These are phyloP conservation scores for Bucorvus abyssinicus DNA, from an alignment of 2,797 vertebrate species.

Conservation along the genomic window DNA sequence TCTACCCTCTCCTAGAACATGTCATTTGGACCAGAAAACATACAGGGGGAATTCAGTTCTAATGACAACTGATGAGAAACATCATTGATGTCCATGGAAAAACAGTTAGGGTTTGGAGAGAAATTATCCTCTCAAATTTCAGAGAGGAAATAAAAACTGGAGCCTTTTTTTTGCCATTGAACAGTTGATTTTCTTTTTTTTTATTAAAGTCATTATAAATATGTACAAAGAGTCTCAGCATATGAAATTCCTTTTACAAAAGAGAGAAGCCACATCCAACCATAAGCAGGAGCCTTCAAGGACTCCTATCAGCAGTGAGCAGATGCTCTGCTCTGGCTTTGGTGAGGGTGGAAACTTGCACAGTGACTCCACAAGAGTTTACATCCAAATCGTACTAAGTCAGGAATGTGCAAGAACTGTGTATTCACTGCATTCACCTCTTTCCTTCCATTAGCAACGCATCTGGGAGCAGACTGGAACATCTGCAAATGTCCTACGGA, in stretches of 20 bases:
- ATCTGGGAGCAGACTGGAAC: not conserved
- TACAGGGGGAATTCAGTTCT: not conserved
- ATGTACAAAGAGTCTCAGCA: constrained; percentile 81
- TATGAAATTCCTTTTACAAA: constrained; percentile 82
- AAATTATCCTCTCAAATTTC: not conserved
- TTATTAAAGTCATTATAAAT: constrained; percentile 83
- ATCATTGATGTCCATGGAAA: not conserved
- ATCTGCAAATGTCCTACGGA: not conserved
- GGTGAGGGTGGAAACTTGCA: constrained; percentile 42
- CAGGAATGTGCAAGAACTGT: not conserved
- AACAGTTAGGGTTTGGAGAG: not conserved
- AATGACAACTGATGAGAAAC: not conserved
- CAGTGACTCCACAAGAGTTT: constrained; percentile 10
- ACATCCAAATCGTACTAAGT: not conserved
- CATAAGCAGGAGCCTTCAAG: constrained; percentile 17
- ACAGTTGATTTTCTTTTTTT: constrained; percentile 59
- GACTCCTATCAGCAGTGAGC: not conserved
- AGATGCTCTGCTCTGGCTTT: not conserved
- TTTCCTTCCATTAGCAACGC: not conserved
- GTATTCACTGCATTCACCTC: not conserved
- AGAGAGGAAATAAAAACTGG: not conserved
- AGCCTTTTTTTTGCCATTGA: constrained; percentile 44
- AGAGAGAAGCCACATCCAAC: constrained; percentile 67
- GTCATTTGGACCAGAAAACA: not conserved
- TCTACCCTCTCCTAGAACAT: not conserved